phyloP scores from a whole-genome alignment of 1,140 invertebrate genomes.

The Pogonomyrmex barbatus region DNA sequence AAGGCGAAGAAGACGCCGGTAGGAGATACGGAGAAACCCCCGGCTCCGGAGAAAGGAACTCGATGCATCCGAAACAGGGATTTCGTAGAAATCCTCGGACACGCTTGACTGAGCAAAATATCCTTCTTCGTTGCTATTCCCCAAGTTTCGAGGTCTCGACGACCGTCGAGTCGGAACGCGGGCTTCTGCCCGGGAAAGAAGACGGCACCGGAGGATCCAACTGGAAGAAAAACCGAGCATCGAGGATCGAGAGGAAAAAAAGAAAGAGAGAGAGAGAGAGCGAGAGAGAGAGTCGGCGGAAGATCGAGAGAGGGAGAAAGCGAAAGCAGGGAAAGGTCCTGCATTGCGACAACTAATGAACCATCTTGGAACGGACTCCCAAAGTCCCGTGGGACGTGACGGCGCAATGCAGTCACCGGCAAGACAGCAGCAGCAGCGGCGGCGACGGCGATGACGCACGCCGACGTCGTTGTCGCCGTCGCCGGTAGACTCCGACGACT shows the following conservation, averaged over 20 bases:
- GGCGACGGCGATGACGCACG: background rate
- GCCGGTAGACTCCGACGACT: slow-evolving; percentile 69
- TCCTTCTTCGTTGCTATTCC: slow-evolving; percentile 81
- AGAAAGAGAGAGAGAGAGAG: slow-evolving; percentile 26
- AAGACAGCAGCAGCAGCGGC: slow-evolving; percentile 24
- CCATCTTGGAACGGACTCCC: slow-evolving; percentile 83
- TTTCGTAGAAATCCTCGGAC: slow-evolving; percentile 80
- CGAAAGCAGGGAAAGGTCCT: slow-evolving; percentile 77
- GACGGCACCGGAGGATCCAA: slow-evolving; percentile 38
- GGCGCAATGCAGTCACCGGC: slow-evolving; percentile 84
- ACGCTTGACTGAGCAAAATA: slow-evolving; percentile 83
- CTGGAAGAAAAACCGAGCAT: slow-evolving; percentile 42
- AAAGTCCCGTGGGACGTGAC: slow-evolving; percentile 85
- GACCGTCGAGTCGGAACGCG: slow-evolving; percentile 22
- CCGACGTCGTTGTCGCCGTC: slow-evolving; percentile 24
- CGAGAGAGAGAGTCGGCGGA: background rate
- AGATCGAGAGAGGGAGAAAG: slow-evolving; percentile 30
- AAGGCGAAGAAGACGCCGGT: slow-evolving; percentile 23
- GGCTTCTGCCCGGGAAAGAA: slow-evolving; percentile 21
- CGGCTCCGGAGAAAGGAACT: slow-evolving; percentile 31
- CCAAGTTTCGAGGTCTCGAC: slow-evolving; percentile 73
- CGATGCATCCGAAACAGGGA: slow-evolving; percentile 84
- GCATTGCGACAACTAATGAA: slow-evolving; percentile 87
- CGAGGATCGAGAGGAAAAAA: slow-evolving; percentile 55
- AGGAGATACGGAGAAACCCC: slow-evolving; percentile 33